Conservation (phyloP, 2,888 invertebrate genomes). For the Athrips mouffetella region DNA sequence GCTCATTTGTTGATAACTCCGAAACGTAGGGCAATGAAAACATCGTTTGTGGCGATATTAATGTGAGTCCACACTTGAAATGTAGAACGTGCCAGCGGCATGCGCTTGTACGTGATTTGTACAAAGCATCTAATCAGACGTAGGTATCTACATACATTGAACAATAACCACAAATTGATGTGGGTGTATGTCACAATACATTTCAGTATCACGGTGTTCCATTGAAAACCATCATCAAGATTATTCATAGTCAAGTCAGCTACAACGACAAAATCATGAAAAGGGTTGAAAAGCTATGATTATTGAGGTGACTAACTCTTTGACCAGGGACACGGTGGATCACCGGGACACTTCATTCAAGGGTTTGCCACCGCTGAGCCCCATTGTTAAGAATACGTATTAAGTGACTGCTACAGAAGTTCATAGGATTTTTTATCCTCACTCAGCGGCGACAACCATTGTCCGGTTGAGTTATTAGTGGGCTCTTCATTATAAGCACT, state of each 20-base stretch:
- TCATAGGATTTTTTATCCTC: slow-evolving; percentile 64
- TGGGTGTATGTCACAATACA: too few species aligned
- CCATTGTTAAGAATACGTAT: slow-evolving; percentile 56
- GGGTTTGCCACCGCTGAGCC: slow-evolving; percentile 49
- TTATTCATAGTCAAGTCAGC: slow-evolving; percentile 19
- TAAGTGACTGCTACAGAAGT: slow-evolving; percentile 77
- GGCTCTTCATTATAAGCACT: slow-evolving; percentile 48
- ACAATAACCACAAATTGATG: too few species aligned
- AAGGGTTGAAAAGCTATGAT: slow-evolving; percentile 35
- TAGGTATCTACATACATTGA: background rate
- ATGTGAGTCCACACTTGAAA: slow-evolving; percentile 6
- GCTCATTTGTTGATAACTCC: slow-evolving; percentile 29
- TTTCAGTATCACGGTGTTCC: background rate
- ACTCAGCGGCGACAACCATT: slow-evolving; percentile 52
- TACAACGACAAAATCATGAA: slow-evolving; percentile 40
- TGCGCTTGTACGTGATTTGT: background rate
- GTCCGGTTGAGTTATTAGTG: slow-evolving; percentile 45
- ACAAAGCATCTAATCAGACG: slow-evolving; percentile 7
- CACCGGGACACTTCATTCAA: slow-evolving; percentile 55
- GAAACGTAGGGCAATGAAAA: slow-evolving; percentile 36
- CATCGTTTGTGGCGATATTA: slow-evolving; percentile 19
- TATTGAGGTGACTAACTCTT: slow-evolving; percentile 49
- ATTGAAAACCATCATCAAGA: slow-evolving; percentile 11
- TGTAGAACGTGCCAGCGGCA: slow-evolving; percentile 3
- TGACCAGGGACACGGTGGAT: slow-evolving; percentile 53